Evolutionary conservation across 2,888 invertebrate species (phyloP).

Genomic region (Odontocolon sp.): DNA sequence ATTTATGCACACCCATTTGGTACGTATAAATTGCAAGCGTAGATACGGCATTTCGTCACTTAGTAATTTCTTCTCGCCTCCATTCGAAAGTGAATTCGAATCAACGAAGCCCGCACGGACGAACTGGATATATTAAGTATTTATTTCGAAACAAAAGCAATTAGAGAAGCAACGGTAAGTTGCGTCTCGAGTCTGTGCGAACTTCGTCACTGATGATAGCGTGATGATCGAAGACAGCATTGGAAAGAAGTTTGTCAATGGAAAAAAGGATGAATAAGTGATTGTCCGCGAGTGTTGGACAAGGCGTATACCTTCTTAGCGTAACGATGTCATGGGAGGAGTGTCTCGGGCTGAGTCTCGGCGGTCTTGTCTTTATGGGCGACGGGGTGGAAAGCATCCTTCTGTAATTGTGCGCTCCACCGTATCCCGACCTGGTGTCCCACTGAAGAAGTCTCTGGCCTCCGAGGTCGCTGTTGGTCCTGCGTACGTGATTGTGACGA

Average conservation of each 20-base stretch:
- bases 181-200: slow-evolving; percentile 5
- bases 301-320: slow-evolving; percentile 72
- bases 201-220: background rate
- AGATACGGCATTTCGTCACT: background rate
- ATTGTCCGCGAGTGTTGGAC: background rate
- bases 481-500: slow-evolving; percentile 81
- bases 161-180: background rate
- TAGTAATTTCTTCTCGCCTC: slow-evolving; percentile 7
- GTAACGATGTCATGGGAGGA: slow-evolving; percentile 80
- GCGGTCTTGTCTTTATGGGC: slow-evolving; percentile 81
- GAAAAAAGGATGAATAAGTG: slow-evolving; percentile 16
- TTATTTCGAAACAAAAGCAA: background rate
- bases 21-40: background rate
- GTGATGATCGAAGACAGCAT: slow-evolving; percentile 12
- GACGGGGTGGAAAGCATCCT: slow-evolving; percentile 82
- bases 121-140: background rate
- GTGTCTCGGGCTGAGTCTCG: slow-evolving; percentile 80
- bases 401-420: slow-evolving; percentile 80
- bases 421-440: slow-evolving; percentile 80
- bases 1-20: background rate
- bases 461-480: slow-evolving; percentile 84
- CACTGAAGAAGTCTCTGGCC: slow-evolving; percentile 83
- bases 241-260: slow-evolving; percentile 28
- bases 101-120: slow-evolving; percentile 17
- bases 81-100: background rate